Percentiles rank a stretch among this genome's conserved stretches.
Evolutionary conservation across 2,113 vertebrate species (phyloP).

Genomic region (Ammodramus savannarum): DNA sequence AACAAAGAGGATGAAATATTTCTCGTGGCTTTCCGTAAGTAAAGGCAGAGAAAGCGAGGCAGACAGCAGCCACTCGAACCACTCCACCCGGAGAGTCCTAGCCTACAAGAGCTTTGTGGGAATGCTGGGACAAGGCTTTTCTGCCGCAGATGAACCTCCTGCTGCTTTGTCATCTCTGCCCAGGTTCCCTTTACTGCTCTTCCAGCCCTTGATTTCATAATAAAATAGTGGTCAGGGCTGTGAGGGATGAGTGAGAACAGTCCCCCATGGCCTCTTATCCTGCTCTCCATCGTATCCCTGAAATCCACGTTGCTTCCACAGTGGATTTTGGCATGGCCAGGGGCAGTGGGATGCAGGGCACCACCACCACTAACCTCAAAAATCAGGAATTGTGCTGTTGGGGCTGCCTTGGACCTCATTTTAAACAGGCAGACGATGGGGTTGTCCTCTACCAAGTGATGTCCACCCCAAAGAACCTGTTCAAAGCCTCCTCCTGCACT

Average conservation of each 20-base stretch:
- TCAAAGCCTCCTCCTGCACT: background rate
- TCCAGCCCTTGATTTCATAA: background rate
- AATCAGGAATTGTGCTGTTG: background rate
- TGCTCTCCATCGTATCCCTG: background rate
- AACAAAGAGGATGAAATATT: conserved; percentile 26
- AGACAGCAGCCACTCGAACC: background rate
- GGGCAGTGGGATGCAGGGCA: background rate
- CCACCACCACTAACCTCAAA: background rate
- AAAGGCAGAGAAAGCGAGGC: background rate
- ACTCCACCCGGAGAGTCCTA: background rate
- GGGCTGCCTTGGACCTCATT: background rate
- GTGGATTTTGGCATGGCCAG: background rate
- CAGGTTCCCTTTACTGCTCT: background rate
- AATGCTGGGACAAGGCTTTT: background rate
- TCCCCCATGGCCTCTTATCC: background rate
- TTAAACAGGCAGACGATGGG: background rate
- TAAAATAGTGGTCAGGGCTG: background rate
- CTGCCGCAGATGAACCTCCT: background rate
- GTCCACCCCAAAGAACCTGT: background rate
- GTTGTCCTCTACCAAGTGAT: background rate
- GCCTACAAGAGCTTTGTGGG: background rate
- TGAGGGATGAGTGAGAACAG: background rate
- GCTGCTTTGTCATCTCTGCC: background rate
- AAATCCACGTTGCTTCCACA: background rate
- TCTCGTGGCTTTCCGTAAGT: background rate